These are phyloP conservation scores for Triplophysa dalaica DNA, from an alignment of 2,113 vertebrate species.

Conservation along the genomic window DNA sequence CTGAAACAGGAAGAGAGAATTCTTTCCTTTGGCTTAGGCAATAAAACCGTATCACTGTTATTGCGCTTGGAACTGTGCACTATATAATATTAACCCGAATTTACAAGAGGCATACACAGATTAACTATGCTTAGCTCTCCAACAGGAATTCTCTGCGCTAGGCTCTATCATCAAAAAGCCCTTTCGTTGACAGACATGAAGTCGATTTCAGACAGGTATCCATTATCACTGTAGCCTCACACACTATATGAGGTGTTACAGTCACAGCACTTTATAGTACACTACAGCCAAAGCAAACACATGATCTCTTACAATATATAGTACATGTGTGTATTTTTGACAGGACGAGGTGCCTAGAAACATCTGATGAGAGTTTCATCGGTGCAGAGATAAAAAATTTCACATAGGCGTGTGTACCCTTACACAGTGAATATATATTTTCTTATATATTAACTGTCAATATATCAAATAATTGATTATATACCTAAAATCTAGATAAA, in stretches of 20 bases:
- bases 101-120: not conserved
- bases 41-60: not conserved
- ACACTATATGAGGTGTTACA: not conserved
- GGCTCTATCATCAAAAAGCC: slow-evolving; percentile 16
- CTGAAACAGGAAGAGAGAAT: slow-evolving; percentile 29
- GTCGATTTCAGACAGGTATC: not conserved
- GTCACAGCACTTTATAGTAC: not conserved
- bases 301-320: not conserved
- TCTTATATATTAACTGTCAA: too few species aligned
- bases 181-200: slow-evolving; percentile 8
- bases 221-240: not conserved
- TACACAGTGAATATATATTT: too few species aligned
- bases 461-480: too few species aligned
- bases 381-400: too few species aligned
- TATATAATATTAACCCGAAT: not conserved
- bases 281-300: slow-evolving; percentile 23
- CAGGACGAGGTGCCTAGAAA: not conserved
- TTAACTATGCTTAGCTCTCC: not conserved
- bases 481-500: too few species aligned
- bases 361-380: slow-evolving; percentile 24
- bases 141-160: not conserved
- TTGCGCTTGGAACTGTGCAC: not conserved
- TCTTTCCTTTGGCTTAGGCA: not conserved
- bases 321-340: not conserved
- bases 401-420: too few species aligned